These are phyloP conservation scores for Astreopora myriophthalma DNA, from an alignment of 64 coral and sea anemone species.

Conservation along the genomic window DNA sequence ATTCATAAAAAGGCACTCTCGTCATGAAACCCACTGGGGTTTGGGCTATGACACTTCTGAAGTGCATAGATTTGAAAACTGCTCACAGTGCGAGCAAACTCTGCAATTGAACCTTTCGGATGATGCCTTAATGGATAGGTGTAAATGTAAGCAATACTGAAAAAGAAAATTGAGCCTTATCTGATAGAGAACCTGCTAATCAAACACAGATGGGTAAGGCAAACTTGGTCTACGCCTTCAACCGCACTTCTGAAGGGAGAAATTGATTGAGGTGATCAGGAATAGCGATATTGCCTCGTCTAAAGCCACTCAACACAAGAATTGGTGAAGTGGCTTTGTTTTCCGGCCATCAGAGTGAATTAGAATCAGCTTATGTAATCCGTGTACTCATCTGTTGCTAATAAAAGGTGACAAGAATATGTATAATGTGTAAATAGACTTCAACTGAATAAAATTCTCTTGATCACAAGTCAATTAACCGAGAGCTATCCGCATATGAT, in stretches of 20 bases:
- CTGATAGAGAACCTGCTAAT: slow-evolving; percentile 51
- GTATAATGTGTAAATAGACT: slow-evolving; percentile 99
- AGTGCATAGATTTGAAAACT: neutral
- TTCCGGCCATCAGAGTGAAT: slow-evolving; percentile 67
- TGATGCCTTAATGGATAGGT: slow-evolving; percentile 51
- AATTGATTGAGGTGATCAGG: neutral
- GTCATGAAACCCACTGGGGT: neutral
- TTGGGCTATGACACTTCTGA: neutral
- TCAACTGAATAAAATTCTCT: slow-evolving; percentile 95
- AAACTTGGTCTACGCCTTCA: neutral
- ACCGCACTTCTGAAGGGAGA: neutral
- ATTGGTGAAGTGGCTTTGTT: neutral
- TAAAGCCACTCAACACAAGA: neutral
- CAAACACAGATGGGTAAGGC: slow-evolving; percentile 42
- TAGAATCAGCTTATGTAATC: slow-evolving; percentile 92
- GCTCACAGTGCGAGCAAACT: neutral
- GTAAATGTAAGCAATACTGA: slow-evolving; percentile 63
- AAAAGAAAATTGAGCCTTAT: slow-evolving; percentile 69
- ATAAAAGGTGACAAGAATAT: slow-evolving; percentile 90
- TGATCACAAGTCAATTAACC: slow-evolving; percentile 76
- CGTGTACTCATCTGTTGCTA: slow-evolving; percentile 97
- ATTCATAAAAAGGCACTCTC: neutral
- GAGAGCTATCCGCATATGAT: slow-evolving; percentile 62
- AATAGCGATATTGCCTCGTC: neutral
- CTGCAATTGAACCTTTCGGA: neutral